Percentiles rank a stretch among this genome's conserved stretches.
These are phyloP conservation scores for Hydroisotoma schaefferi DNA, from an alignment of 2,888 invertebrate genomes.

Conservation along the genomic window DNA sequence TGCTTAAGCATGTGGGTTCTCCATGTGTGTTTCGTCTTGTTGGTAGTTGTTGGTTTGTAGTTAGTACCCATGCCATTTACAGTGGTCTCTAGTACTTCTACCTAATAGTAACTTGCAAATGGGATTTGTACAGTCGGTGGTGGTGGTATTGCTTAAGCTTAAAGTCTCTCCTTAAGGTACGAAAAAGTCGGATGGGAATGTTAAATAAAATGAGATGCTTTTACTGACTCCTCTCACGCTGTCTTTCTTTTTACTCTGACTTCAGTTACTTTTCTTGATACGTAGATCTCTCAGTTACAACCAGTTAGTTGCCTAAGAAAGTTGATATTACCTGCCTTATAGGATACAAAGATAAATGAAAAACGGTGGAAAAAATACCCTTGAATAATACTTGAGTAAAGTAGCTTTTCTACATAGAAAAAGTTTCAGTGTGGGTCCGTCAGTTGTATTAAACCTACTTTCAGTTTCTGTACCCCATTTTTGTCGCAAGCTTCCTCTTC, in stretches of 20 bases:
- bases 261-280: too few species aligned
- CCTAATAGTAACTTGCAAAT: background rate
- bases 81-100: too few species aligned
- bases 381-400: too few species aligned
- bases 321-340: background rate
- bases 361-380: too few species aligned
- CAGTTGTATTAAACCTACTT: constrained; percentile 12
- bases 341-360: background rate
- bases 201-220: constrained; percentile 18
- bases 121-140: background rate
- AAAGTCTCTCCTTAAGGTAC: too few species aligned
- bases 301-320: too few species aligned
- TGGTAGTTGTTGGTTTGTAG: too few species aligned
- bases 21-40: background rate
- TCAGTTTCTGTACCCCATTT: background rate
- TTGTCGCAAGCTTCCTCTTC: constrained; percentile 13
- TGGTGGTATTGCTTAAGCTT: too few species aligned
- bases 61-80: too few species aligned
- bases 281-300: too few species aligned
- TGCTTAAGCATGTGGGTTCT: background rate
- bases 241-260: constrained; percentile 18
- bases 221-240: constrained; percentile 28
- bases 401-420: background rate
- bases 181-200: constrained; percentile 14
- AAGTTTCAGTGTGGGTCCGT: constrained; percentile 3